Percentiles rank a stretch among this genome's conserved stretches.
These are phyloP conservation scores for Latrodectus geometricus DNA, from an alignment of 1,140 invertebrate species.

Conservation along the genomic window DNA sequence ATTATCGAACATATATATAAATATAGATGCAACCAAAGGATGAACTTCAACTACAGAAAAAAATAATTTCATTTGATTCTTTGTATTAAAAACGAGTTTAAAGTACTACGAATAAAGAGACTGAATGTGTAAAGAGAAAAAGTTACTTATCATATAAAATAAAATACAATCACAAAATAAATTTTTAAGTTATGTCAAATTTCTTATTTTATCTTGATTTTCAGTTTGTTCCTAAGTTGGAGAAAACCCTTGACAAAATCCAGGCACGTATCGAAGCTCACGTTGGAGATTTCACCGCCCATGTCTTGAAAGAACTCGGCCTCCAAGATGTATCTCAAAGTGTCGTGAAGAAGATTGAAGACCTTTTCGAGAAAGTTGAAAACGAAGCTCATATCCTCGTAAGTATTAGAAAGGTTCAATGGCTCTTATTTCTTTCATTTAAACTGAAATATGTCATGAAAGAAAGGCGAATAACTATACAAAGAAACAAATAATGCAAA, in stretches of 20 bases:
- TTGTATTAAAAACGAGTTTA: too few relatives aligned
- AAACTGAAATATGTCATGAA: too few relatives aligned
- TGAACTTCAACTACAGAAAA: too few relatives aligned
- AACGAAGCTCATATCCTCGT: constrained; percentile 42
- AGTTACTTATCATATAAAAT: too few relatives aligned
- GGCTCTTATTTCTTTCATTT: too few relatives aligned
- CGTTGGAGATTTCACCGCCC: constrained; percentile 30
- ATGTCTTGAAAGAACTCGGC: constrained; percentile 45
- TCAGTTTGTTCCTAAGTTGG: constrained; percentile 38
- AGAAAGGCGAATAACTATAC: too few relatives aligned
- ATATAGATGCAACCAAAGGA: too few relatives aligned
- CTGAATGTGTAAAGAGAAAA: too few relatives aligned
- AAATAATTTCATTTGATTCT: too few relatives aligned
- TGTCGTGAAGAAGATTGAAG: constrained; percentile 35
- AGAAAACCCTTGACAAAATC: constrained; percentile 24
- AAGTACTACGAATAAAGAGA: too few relatives aligned
- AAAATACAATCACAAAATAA: not conserved
- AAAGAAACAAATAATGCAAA: too few relatives aligned
- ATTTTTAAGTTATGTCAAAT: not conserved
- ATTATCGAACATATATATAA: too few relatives aligned
- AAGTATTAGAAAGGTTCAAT: not conserved
- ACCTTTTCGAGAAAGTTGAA: constrained; percentile 30
- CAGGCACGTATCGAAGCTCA: constrained; percentile 37
- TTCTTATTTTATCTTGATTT: not conserved
- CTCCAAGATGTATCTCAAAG: not conserved